Evolutionary conservation across 2,797 vertebrate genomes (phyloP), one percentile per base, ranked within the genome.

Genomic region (Thamnophis elegans): DNA sequence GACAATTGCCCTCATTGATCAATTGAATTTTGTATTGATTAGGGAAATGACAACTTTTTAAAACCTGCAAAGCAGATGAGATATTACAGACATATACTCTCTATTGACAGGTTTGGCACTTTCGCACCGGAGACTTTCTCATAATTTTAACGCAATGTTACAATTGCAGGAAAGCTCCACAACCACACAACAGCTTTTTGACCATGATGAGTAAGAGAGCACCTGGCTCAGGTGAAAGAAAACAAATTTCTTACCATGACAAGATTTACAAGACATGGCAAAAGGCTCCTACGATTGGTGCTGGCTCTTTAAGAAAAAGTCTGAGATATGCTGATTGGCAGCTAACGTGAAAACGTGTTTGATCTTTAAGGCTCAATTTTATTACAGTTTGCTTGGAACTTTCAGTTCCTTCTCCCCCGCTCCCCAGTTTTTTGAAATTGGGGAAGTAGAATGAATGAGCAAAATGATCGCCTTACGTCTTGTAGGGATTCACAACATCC

Each of bases 131-230:
- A 56, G 18, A 94, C 91, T 94, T 94, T 95, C 89, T 92, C 93
- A 94, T 54, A 85, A 92, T 22, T 59, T 59, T 60, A 95, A 85
- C 88, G 82, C 2, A 11, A 82, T 94, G 96, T 94, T 88, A 93
- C 91, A 94, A 95, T 87, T 91, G 89, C 87, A 91, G 90, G 55
- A 32, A 51, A 68, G 25, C 87, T 95, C 78, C 65, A 25, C 95
- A 94, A 90, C 0, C 85, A 90, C n/a, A 55, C 87, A 92, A 59
- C 92, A 65, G 3, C 36, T n/a, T 88, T 88, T 54, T 16, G 90
- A 26, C 5, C 85, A 54, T 0, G 56, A 28, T 32, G 91, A 94
- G 28, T 59, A 32, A 62, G 10, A 0, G 0, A 92, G 3, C 56
- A 7, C 86, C 88, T 91, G 16, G 91, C 28, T 93, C 78, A 26